Base-by-base conservation (phyloP, 2,797 vertebrate species). In the Sternotherus odoratus region DNA sequence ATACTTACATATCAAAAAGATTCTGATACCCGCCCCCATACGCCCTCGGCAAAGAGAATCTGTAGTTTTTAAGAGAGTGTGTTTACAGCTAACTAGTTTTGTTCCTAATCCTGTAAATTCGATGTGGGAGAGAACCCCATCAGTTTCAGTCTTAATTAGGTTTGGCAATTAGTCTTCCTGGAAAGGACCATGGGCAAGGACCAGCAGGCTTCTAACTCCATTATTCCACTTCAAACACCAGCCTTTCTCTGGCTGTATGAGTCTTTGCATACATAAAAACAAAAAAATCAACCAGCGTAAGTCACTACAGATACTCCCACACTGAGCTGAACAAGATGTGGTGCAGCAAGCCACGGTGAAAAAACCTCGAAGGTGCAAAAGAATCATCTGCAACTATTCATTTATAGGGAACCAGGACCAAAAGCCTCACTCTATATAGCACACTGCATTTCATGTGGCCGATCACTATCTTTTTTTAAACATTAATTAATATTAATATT, bases 31-130 rank as follows among this genome's bases (percentile, higher is more conserved):
- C 80, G 91, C 88, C 80, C 88, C 86, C 91, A 91, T 80, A 95
- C 96, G 92, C 86, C 93, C 94, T 97, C 53, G 81, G 93, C 96
- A 96, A 93, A 96, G 93, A 95, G 85, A 96, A 97, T 96, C 85
- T 90, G 66, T 94, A 96, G 92, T 88, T 97, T 98, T 97, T 95
- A 94, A 95, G 95, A 95, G 91, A 88, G 82, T 7, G 1, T 97
- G 84, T 96, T 97, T 97, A 97, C 83, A 97, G 88, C 96, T 97
- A 97, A 96, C 93, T 86, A 88, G 90, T 95, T 96, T 97, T 97
- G 96, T 97, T 96, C 95, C 90, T 95, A 96, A 94, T 92, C 88
- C 94, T 94, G 87, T 97, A 97, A 96, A 97, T 93, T 95, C 92
- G 89, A 93, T 88, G 91, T 94, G 54, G 85, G 95, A 93, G 85